Percentiles rank a stretch among this genome's conserved stretches.
Evolutionary conservation across 2,888 invertebrate genomes (phyloP).

Genomic region (Coelogynopora nodosa): DNA sequence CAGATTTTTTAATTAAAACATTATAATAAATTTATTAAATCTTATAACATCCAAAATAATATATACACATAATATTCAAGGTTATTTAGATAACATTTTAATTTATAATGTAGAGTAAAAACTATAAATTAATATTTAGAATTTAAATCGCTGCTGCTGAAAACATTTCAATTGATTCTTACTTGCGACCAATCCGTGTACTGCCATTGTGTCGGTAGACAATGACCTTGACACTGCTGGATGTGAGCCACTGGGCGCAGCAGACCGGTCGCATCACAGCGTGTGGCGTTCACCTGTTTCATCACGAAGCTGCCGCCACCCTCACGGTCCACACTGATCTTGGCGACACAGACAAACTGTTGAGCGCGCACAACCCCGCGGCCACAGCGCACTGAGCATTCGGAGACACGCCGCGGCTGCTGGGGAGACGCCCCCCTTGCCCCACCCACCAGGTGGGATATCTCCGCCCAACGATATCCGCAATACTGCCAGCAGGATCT

Average conservation of each 20-base stretch:
- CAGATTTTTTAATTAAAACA: too few species aligned
- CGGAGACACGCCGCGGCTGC: neutral
- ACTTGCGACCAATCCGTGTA: neutral
- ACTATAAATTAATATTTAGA: too few species aligned
- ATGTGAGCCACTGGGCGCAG: neutral
- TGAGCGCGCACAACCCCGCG: neutral
- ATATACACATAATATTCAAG: too few species aligned
- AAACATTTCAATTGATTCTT: neutral
- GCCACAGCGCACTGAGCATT: neutral
- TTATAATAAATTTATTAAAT: too few species aligned
- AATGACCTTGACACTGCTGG: neutral
- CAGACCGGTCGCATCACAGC: neutral
- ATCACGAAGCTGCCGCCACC: neutral
- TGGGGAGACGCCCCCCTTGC: neutral
- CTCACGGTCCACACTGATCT: neutral
- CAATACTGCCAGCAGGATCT: neutral
- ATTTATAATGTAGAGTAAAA: too few species aligned
- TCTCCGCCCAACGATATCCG: neutral
- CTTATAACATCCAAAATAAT: too few species aligned
- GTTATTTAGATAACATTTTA: too few species aligned
- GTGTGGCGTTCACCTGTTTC: conserved; percentile 1
- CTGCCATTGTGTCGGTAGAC: neutral
- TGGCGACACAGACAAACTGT: neutral
- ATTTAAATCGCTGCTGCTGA: neutral
- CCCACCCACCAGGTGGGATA: neutral